Percentiles rank a stretch among this genome's conserved stretches.
phyloP scores from a whole-genome alignment of 1,140 invertebrate species.

The Metopolophium dirhodum region DNA sequence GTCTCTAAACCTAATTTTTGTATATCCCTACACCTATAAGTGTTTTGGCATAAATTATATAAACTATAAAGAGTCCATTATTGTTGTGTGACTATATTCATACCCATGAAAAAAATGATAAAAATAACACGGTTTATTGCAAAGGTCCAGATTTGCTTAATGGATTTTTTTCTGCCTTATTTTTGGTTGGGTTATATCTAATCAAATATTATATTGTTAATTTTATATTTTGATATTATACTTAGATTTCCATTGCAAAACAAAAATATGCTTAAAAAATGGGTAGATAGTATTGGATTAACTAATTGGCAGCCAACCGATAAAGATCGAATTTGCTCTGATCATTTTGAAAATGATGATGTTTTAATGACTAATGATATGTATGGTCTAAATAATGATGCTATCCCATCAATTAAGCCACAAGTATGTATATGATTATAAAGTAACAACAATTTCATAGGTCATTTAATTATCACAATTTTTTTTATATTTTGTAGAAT shows the following conservation, averaged over 20 bases:
- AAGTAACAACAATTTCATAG: not conserved
- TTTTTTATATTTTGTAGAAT: not conserved
- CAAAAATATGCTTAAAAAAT: not conserved
- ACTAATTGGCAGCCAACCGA: not conserved
- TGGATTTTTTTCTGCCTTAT: too few species aligned
- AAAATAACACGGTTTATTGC: too few species aligned
- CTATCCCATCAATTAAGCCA: not conserved
- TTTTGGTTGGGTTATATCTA: not conserved
- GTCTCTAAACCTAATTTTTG: too few species aligned
- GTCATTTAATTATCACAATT: not conserved
- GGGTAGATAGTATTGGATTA: not conserved
- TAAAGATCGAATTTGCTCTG: conserved; percentile 15
- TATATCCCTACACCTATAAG: too few species aligned
- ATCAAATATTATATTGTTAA: not conserved
- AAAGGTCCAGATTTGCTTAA: too few species aligned
- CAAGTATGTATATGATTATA: not conserved
- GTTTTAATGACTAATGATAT: not conserved
- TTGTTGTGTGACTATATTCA: too few species aligned
- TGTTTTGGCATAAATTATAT: too few species aligned
- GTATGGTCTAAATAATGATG: not conserved
- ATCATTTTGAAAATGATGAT: conserved; percentile 30
- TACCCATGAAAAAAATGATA: too few species aligned
- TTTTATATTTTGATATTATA: conserved; percentile 11
- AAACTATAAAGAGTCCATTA: too few species aligned
- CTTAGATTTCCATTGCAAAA: conserved; percentile 7